phyloP scores from a whole-genome alignment of 2,797 vertebrate genomes.

The Fistularia commersonii region DNA sequence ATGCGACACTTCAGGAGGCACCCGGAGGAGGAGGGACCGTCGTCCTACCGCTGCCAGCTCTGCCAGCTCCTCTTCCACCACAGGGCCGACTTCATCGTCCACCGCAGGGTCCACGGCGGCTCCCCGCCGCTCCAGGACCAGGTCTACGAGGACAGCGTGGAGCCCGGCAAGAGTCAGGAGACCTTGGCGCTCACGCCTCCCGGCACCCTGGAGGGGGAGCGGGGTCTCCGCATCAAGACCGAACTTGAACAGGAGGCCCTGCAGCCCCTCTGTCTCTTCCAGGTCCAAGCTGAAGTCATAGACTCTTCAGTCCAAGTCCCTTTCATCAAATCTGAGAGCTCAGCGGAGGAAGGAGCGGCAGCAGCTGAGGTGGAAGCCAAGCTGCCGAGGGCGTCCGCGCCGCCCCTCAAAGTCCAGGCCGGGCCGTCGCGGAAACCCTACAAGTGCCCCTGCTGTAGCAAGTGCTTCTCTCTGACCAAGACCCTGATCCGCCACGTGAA shows the following conservation, averaged over 20 bases:
- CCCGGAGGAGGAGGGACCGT: background rate
- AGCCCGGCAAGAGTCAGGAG: too few relatives aligned
- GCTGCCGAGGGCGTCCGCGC: background rate
- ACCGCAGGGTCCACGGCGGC: conserved; percentile 18
- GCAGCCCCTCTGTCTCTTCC: conserved; percentile 35
- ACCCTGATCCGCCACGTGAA: conserved; percentile 33
- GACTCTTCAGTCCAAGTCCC: too few relatives aligned
- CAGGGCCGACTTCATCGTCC: conserved; percentile 26
- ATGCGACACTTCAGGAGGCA: conserved; percentile 17
- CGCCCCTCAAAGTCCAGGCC: conserved; percentile 3
- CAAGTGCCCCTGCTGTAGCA: conserved; percentile 38
- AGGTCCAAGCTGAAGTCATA: conserved; percentile 16
- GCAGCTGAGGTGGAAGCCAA: background rate
- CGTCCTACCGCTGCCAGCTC: conserved; percentile 19
- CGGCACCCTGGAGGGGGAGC: background rate
- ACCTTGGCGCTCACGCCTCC: too few relatives aligned
- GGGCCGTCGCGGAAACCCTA: conserved; percentile 32
- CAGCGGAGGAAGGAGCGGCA: too few relatives aligned
- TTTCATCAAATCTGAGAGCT: too few relatives aligned
- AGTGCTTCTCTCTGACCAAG: conserved; percentile 40
- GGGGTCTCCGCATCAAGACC: conserved; percentile 11
- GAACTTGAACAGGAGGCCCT: conserved; percentile 34
- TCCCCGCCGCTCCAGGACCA: too few relatives aligned
- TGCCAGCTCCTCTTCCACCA: conserved; percentile 14
- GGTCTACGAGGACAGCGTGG: too few relatives aligned